A percentile compares a stretch with the other conserved stretches of the same genome.
phyloP scores from a whole-genome alignment of 2,113 vertebrate species.

The Oreochromis niloticus region DNA sequence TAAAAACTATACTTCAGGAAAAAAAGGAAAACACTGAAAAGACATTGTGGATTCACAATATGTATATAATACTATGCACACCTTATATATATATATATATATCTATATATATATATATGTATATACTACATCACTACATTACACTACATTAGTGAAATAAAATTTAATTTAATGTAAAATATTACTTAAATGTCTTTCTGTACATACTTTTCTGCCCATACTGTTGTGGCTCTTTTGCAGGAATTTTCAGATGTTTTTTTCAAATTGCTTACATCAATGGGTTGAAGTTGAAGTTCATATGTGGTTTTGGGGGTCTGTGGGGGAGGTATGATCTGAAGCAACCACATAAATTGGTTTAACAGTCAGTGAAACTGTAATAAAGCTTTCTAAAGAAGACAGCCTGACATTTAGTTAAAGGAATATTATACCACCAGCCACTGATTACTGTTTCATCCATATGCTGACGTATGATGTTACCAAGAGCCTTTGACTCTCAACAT shows the following conservation, averaged over 20 bases:
- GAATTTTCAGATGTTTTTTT: background rate
- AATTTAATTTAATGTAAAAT: background rate
- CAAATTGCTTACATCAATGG: rapidly evolving
- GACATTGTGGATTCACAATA: rapidly evolving
- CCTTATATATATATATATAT: no score
- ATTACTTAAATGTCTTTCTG: background rate
- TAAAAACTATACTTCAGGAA: background rate
- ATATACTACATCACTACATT: no score
- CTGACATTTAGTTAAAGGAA: background rate
- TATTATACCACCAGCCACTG: background rate
- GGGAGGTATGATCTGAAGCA: background rate
- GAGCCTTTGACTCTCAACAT: background rate
- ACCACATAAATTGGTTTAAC: background rate
- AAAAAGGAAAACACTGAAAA: background rate
- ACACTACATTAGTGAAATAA: background rate
- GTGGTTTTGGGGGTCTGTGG: background rate
- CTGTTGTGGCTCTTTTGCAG: background rate
- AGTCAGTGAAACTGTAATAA: background rate
- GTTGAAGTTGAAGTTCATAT: background rate
- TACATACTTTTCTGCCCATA: background rate
- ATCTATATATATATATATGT: no score
- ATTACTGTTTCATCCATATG: background rate
- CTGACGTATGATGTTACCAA: background rate
- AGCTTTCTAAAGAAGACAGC: background rate
- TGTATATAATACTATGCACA: background rate